Evolutionary conservation across 1,140 invertebrate species (phyloP).

Genomic region (Steinernema khuongi): DNA sequence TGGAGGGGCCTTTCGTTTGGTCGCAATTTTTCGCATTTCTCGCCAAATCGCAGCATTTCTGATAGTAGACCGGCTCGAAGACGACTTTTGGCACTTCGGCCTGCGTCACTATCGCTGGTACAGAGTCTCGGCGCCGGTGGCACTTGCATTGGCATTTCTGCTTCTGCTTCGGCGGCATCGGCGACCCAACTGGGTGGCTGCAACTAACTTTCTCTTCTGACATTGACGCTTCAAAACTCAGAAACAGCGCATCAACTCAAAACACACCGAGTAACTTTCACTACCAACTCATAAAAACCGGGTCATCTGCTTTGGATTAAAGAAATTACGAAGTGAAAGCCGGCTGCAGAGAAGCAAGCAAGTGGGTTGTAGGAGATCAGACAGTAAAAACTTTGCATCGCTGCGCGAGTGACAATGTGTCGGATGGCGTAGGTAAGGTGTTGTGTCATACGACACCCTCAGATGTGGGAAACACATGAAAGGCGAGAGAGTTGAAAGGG

Average conservation of each 20-base stretch:
- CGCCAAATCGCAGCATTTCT: not conserved
- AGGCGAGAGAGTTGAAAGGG: not conserved
- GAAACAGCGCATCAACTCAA: not conserved
- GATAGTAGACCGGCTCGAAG: not conserved
- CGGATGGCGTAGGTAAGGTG: not conserved
- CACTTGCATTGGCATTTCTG: not conserved
- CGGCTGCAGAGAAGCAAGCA: not conserved
- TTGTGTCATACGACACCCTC: slow-evolving; percentile 4
- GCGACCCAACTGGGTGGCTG: not conserved
- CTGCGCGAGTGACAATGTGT: slow-evolving; percentile 14
- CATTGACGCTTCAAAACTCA: not conserved
- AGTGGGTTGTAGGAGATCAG: not conserved
- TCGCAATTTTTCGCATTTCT: slow-evolving; percentile 7
- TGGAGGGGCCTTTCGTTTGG: not conserved
- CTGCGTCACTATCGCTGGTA: not conserved
- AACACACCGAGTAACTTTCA: too few relatives aligned
- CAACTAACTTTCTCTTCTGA: not conserved
- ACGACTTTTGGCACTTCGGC: not conserved
- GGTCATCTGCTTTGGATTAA: not conserved
- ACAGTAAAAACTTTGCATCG: slow-evolving; percentile 3
- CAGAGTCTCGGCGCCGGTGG: not conserved
- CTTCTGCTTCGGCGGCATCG: not conserved
- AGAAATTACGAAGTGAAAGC: not conserved
- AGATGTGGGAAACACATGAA: slow-evolving; percentile 1
- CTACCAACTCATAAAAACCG: not conserved